Conservation (phyloP, 2,888 invertebrate genomes). For the Cheilosia grossa region DNA sequence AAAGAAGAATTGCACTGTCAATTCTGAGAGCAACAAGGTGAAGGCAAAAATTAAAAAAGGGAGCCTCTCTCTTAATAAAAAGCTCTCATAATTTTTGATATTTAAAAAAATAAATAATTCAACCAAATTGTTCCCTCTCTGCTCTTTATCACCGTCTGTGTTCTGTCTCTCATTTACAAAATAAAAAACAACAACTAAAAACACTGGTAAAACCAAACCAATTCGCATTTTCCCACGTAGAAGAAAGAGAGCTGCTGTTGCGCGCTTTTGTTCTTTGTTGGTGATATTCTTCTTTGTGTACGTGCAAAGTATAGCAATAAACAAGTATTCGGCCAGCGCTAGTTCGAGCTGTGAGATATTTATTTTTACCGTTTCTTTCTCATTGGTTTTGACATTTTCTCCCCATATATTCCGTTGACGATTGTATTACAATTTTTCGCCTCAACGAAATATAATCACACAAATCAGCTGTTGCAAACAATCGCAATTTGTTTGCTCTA, state of each 20-base stretch:
- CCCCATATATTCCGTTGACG: constrained; percentile 13
- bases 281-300: constrained; percentile 50
- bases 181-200: constrained; percentile 42
- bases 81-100: neutral
- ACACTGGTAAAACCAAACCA: constrained; percentile 46
- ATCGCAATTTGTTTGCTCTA: neutral
- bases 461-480: constrained; percentile 64
- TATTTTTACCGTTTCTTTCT: constrained; percentile 14
- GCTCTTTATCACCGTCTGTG: constrained; percentile 10
- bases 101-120: neutral
- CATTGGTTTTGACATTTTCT: constrained; percentile 34
- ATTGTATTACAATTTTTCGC: constrained; percentile 30
- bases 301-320: constrained; percentile 11
- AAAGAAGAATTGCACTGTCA: neutral
- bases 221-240: constrained; percentile 10
- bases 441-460: constrained; percentile 14
- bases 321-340: no score
- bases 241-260: constrained; percentile 67
- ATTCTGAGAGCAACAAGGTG: constrained; percentile 23
- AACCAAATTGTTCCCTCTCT: neutral
- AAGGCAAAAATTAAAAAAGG: neutral
- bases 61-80: neutral
- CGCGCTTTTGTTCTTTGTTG: constrained; percentile 54
- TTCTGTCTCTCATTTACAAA: constrained; percentile 23
- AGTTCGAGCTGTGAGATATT: no score